A percentile compares a stretch with the other conserved stretches of the same genome.
These are phyloP conservation scores for Echinops telfairi DNA, from an alignment of 2,113 vertebrate species.

Conservation along the genomic window DNA sequence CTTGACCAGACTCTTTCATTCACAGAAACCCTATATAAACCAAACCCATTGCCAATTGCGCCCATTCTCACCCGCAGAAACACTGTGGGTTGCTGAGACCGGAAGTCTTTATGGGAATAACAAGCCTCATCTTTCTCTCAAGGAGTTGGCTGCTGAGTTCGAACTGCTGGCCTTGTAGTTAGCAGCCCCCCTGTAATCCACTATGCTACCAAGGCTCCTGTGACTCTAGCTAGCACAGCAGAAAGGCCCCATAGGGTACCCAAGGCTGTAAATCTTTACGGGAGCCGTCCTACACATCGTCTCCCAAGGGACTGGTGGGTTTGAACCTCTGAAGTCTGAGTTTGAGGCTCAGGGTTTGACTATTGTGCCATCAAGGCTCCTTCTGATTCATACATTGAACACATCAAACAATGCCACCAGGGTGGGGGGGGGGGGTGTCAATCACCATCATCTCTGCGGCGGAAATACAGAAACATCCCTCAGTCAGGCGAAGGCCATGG, in stretches of 20 bases:
- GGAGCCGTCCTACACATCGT: neutral
- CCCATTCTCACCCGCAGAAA: too few relatives aligned
- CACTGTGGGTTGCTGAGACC: too few relatives aligned
- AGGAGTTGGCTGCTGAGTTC: neutral
- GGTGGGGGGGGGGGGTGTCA: too few relatives aligned
- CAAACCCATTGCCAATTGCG: too few relatives aligned
- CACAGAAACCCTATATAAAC: too few relatives aligned
- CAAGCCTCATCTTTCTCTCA: neutral
- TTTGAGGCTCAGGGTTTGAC: neutral
- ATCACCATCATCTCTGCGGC: neutral
- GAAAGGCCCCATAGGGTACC: neutral
- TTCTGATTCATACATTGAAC: neutral
- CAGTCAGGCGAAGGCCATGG: neutral
- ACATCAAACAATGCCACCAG: neutral
- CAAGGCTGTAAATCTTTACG: neutral
- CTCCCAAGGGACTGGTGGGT: neutral
- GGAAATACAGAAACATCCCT: neutral
- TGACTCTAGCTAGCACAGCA: neutral
- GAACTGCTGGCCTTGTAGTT: neutral
- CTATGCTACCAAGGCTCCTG: neutral
- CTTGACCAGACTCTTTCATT: too few relatives aligned
- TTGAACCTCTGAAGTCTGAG: neutral
- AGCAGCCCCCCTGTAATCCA: neutral
- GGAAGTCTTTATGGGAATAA: too few relatives aligned
- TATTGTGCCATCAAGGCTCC: neutral